phyloP scores from a whole-genome alignment of 2,113 vertebrate genomes.

The Struthio camelus region DNA sequence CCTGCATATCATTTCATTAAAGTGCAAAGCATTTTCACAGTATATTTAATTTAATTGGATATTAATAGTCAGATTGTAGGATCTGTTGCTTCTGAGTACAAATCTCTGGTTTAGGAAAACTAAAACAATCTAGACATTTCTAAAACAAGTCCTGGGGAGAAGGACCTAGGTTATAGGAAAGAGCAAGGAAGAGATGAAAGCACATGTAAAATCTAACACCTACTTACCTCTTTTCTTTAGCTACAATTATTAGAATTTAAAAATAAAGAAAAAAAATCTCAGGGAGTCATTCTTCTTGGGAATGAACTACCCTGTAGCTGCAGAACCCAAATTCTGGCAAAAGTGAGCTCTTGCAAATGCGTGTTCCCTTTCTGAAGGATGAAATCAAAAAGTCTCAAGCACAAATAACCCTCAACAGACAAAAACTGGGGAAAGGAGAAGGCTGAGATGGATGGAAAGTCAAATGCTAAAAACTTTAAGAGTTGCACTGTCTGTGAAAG shows the following conservation, averaged over 20 bases:
- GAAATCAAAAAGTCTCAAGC: not conserved
- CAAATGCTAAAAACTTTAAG: not conserved
- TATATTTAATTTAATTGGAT: not conserved
- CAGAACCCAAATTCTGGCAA: not conserved
- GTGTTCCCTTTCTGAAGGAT: not conserved
- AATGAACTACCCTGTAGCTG: not conserved
- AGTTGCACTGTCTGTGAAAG: not conserved
- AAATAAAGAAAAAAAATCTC: not conserved
- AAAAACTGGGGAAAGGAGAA: not conserved
- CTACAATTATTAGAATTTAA: not conserved
- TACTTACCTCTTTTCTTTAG: not conserved
- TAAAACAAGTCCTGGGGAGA: not conserved
- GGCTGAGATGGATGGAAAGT: not conserved
- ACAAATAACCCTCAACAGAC: not conserved
- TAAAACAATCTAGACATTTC: not conserved
- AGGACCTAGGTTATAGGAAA: not conserved
- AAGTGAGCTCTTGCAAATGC: not conserved
- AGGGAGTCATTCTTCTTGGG: not conserved
- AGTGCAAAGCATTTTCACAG: not conserved
- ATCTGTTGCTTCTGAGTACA: not conserved
- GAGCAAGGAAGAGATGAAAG: not conserved
- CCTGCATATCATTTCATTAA: not conserved
- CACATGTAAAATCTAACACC: not conserved
- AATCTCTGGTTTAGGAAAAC: not conserved
- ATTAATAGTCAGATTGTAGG: not conserved